These are phyloP conservation scores for Manis javanica DNA, from an alignment of 2,797 vertebrate species.

Conservation along the genomic window DNA sequence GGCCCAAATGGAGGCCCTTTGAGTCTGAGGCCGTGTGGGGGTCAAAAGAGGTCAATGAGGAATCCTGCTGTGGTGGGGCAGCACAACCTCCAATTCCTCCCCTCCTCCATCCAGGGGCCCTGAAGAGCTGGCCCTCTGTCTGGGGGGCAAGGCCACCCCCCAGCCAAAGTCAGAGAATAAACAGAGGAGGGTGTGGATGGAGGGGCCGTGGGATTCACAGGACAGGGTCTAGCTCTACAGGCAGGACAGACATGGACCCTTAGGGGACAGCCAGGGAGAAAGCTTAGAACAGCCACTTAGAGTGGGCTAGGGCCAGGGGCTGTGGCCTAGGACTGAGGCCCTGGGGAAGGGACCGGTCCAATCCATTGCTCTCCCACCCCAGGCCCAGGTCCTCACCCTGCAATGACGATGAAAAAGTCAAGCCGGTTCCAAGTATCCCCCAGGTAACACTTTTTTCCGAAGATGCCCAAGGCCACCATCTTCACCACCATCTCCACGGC, in stretches of 20 bases:
- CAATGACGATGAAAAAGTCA: constrained; percentile 98
- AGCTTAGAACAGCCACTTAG: background rate
- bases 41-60: constrained; percentile 56
- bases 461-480: constrained; percentile 98
- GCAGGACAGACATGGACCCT: background rate
- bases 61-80: background rate
- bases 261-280: background rate
- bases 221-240: background rate
- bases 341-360: background rate
- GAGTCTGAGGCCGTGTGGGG: constrained; percentile 59
- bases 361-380: background rate
- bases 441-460: constrained; percentile 98
- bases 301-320: background rate
- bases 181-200: background rate
- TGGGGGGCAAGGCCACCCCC: background rate
- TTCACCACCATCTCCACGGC: constrained; percentile 99
- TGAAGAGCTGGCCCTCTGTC: background rate
- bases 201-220: background rate
- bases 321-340: background rate
- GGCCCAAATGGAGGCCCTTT: constrained; percentile 49
- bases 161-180: background rate
- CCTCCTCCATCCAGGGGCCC: background rate
- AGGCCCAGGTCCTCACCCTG: constrained; percentile 91
- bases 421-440: constrained; percentile 99
- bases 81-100: background rate